A percentile compares a stretch with the other conserved stretches of the same genome.
Conservation (phyloP, 2,888 invertebrate genomes). For the Tigriopus californicus region DNA sequence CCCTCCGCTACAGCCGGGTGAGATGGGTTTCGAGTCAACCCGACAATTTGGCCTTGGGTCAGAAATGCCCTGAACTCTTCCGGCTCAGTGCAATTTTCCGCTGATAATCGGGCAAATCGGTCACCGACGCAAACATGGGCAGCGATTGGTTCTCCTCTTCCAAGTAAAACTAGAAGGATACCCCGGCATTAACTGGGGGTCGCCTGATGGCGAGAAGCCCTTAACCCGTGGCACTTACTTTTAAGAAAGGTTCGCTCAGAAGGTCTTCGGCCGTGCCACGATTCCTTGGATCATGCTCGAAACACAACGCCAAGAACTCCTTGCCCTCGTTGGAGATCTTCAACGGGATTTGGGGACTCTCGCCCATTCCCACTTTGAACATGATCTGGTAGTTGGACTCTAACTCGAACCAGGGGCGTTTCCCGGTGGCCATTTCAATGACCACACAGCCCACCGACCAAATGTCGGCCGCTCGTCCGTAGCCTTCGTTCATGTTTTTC, state of each 20-base stretch:
- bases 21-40: no score
- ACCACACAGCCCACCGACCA: constrained; percentile 93
- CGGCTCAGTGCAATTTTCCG: no score
- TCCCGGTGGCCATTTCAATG: constrained; percentile 83
- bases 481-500: constrained; percentile 53
- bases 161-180: background rate
- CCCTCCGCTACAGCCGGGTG: no score
- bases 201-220: no score
- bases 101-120: background rate
- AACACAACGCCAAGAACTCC: constrained; percentile 54
- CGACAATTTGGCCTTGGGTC: no score
- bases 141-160: constrained; percentile 5
- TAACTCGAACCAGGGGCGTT: constrained; percentile 79
- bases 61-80: no score
- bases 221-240: constrained; percentile 29
- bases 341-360: constrained; percentile 53
- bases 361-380: constrained; percentile 87
- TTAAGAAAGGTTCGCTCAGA: constrained; percentile 49
- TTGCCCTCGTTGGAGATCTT: constrained; percentile 59
- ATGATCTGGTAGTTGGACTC: constrained; percentile 88
- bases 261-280: constrained; percentile 51
- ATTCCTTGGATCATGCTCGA: constrained; percentile 57
- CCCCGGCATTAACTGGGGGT: background rate
- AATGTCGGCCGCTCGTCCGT: constrained; percentile 81
- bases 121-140: constrained; percentile 8